These are phyloP conservation scores for Mus pahari DNA, from an alignment of 2,113 vertebrate genomes.

Conservation along the genomic window DNA sequence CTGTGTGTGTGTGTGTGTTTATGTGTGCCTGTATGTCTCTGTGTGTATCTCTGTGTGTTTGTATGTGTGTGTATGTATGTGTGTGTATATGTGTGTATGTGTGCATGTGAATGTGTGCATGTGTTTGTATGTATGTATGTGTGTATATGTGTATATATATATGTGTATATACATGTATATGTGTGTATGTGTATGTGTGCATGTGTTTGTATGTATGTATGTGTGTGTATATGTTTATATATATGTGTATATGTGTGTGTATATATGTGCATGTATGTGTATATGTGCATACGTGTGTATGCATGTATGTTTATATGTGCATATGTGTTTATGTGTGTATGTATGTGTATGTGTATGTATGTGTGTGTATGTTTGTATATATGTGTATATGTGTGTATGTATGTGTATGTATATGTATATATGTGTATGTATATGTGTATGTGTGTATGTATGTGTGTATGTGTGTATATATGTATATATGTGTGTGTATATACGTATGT, in stretches of 20 bases:
- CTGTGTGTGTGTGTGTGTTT: no score
- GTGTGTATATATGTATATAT: fast-evolving
- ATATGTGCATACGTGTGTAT: not conserved
- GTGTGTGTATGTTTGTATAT: fast-evolving
- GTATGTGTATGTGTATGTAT: not conserved
- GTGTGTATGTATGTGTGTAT: fast-evolving
- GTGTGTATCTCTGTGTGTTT: not conserved
- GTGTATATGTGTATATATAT: not conserved
- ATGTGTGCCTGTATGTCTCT: not conserved
- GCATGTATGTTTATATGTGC: fast-evolving
- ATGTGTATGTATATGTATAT: fast-evolving
- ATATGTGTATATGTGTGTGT: fast-evolving
- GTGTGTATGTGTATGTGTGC: not conserved
- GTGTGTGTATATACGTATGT: fast-evolving
- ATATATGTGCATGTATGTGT: fast-evolving
- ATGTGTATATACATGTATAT: not conserved
- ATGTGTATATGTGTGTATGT: fast-evolving
- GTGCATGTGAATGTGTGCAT: fast-evolving
- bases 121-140: not conserved
- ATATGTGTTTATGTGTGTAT: not conserved
- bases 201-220: no score
- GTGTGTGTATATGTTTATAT: fast-evolving
- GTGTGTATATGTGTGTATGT: not conserved
- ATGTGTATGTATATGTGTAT: not conserved
- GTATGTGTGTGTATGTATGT: not conserved